Conservation (phyloP, 2,113 vertebrate genomes). For the Oxyruncus cristatus region DNA sequence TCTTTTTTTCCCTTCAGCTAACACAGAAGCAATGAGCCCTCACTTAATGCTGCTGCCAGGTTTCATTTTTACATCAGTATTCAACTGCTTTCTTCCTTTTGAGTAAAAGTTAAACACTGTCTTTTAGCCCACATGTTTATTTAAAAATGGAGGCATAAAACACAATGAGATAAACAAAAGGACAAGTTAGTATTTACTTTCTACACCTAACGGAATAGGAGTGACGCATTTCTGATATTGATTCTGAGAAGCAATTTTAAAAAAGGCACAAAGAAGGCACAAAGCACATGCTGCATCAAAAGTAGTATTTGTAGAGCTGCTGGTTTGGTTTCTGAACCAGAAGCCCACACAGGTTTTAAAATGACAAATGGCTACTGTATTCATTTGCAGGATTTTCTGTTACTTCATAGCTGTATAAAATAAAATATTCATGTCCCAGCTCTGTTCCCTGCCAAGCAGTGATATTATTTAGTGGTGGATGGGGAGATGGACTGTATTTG, state of each 20-base stretch:
- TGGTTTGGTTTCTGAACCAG: not conserved
- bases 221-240: not conserved
- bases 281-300: not conserved
- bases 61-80: not conserved
- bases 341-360: not conserved
- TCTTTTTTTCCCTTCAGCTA: not conserved
- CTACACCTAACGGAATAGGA: not conserved
- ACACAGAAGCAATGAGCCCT: not conserved
- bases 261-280: not conserved
- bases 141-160: not conserved
- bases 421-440: not conserved
- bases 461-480: not conserved
- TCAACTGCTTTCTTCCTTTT: not conserved
- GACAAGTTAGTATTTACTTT: not conserved
- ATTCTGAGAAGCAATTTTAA: not conserved
- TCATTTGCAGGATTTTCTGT: constrained; percentile 3
- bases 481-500: not conserved
- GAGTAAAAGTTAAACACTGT: not conserved
- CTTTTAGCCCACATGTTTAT: not conserved
- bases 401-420: not conserved
- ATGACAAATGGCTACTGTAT: not conserved
- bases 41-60: not conserved
- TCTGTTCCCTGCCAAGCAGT: not conserved
- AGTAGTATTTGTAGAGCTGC: not conserved
- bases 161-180: not conserved